Conservation (phyloP, 2,113 vertebrate genomes). For the Phaethon lepturus region DNA sequence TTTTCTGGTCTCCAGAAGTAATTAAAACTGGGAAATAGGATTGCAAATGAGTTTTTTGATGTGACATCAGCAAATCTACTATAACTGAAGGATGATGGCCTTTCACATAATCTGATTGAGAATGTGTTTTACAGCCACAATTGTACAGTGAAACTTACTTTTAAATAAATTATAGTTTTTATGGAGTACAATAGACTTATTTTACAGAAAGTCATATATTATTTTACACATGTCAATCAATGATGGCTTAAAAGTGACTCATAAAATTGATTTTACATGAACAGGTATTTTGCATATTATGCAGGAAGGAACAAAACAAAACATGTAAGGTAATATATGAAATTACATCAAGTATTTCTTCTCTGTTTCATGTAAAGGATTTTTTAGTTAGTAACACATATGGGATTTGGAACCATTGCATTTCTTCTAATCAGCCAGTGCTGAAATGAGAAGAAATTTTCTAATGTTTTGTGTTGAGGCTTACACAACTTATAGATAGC, state of each 20-base stretch:
- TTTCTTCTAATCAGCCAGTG: not conserved
- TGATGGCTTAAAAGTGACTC: not conserved
- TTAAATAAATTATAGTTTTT: conserved; percentile 38
- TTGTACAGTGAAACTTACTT: conserved; percentile 12
- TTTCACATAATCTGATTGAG: conserved; percentile 54
- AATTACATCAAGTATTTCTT: not conserved
- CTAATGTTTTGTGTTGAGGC: not conserved
- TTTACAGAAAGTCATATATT: not conserved
- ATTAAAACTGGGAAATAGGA: conserved; percentile 71
- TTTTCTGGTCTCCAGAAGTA: conserved; percentile 49
- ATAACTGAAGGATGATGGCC: conserved; percentile 14
- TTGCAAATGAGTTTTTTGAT: conserved; percentile 60
- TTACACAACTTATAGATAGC: not conserved
- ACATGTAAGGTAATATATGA: not conserved
- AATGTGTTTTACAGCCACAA: not conserved
- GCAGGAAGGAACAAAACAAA: not conserved
- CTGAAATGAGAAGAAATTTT: not conserved
- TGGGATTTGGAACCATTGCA: not conserved
- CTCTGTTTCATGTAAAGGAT: not conserved
- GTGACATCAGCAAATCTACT: conserved; percentile 50
- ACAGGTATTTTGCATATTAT: not conserved
- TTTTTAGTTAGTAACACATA: not conserved
- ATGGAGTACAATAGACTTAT: conserved; percentile 4
- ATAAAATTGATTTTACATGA: not conserved
- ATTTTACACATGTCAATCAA: conserved; percentile 26